Base-by-base conservation (phyloP, 2,113 vertebrate species). In the Aptenodytes forsteri region DNA sequence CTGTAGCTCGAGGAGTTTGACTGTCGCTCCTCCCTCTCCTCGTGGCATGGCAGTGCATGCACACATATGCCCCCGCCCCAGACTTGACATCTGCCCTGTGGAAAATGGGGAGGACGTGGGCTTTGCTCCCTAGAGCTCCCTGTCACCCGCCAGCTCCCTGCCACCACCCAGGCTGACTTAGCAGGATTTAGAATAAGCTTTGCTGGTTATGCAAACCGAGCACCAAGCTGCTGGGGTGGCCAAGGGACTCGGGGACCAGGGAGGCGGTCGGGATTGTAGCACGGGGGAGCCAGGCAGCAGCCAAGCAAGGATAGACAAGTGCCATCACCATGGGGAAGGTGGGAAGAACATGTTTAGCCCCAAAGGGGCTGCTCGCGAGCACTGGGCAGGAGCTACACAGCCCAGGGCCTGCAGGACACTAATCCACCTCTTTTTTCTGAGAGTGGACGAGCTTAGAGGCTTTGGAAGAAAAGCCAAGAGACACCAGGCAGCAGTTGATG, bases 131-230 rank as follows among this genome's bases (percentile, higher is more conserved):
- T 11, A 44, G 49, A 65, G 61, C 66, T 88, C 66, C 58, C 54
- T 32, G n/a, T 64, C 67, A 72, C 25, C 76, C 0, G 0, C 80
- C 9, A 4, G 52, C 76, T 95, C 86, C 54, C 83, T 2, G 26
- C 32, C 89, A 59, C 89, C 75, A 3, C n/a, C 61, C 11, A 0
- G 86, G 55, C 9, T 83, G 91, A 89, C 95, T 95, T 92, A 96
- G 94, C 19, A 26, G 95, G 94, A 92, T 91, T 96, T 94, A 73
- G 86, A 52, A 80, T 40, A 83, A 94, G 91, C 76, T 73, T 32
- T 89, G 69, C 66, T 78, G 80, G 72, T 95, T 96, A 78, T 83
- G 89, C 95, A 96, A 94, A 94, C 20, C 0, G 2, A 81, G 69
- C 2, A 23, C 64, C 7, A 1, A 84, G 90, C 81, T 89, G 61